A percentile compares a stretch with the other conserved stretches of the same genome.
Conservation (phyloP, 2,888 invertebrate species). For the Zelleria hepariella region DNA sequence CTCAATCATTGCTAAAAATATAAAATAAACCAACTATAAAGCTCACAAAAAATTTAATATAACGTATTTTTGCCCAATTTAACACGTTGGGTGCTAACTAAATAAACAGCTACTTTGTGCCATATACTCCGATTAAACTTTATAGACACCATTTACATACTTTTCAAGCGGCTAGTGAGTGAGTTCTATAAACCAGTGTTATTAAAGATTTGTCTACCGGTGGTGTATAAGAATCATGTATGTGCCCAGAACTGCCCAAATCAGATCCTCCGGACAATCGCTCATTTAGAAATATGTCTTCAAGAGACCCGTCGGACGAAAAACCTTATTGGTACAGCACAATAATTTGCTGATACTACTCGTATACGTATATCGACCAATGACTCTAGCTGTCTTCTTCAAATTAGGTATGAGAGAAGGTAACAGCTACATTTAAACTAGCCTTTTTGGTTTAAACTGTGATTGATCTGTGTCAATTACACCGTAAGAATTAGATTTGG, state of each 20-base stretch:
- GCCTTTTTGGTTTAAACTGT: too few relatives aligned
- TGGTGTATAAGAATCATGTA: neutral
- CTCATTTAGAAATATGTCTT: too few relatives aligned
- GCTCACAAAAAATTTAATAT: neutral
- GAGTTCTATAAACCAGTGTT: neutral
- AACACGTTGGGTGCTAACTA: neutral
- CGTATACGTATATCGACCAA: too few relatives aligned
- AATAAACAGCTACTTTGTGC: constrained; percentile 28
- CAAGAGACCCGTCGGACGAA: too few relatives aligned
- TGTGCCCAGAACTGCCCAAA: neutral
- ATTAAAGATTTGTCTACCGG: neutral
- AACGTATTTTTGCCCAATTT: neutral
- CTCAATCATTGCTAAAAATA: neutral
- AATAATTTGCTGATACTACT: too few relatives aligned
- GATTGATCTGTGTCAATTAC: too few relatives aligned
- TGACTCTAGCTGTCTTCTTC: too few relatives aligned
- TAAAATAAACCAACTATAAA: neutral
- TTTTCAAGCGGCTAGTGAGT: constrained; percentile 33
- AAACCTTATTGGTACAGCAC: too few relatives aligned
- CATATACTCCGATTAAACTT: constrained; percentile 48
- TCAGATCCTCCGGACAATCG: too few relatives aligned
- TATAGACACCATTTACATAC: constrained; percentile 25
- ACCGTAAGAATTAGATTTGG: neutral
- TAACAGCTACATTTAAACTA: too few relatives aligned
- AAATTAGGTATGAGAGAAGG: too few relatives aligned